Evolutionary conservation across 2,888 invertebrate species (phyloP), one percentile per base, ranked within the genome.

Genomic region (Chirona hameri): DNA sequence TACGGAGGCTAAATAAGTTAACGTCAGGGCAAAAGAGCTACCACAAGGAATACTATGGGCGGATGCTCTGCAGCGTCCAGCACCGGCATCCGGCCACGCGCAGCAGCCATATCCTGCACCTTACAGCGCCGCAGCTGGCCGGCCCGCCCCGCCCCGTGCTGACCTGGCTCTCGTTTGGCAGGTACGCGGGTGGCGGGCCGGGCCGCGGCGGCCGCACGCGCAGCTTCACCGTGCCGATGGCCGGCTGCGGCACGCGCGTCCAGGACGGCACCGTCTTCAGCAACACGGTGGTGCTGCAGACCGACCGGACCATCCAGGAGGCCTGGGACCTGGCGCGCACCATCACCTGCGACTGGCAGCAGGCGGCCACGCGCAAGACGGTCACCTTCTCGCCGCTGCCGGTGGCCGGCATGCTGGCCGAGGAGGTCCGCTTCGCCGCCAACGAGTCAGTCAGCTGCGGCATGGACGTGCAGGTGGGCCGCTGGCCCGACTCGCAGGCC

Each of bases 161-260:
- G 76, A 76, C 76, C 27, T 29, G 76, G 76, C 76, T 39, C 39
- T 76, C 60, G 39, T 39, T 27, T 29, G 60, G 79, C 72, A 69
- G 46, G 60, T 60, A 55, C 81, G 85, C 85, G 55, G 86, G n/a
- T n/a, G n/a, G 86, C 83, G 91, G 90, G 29, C 88, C 91, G 3
- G 92, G 92, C 80, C 90, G 90, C 82, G 91, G 91, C 84, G 89
- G 90, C 84, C 89, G 90, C 0, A 88, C 89, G 29, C 93, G 91
- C 87, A 90, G 89, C 0, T 93, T 93, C 88, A 88, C 89, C 84
- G 91, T 93, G n/a, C 92, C 93, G 21, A 88, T 91, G 85, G 89
- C 91, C 79, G 91, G 90, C 27, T 85, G 85, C 65, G 85, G 85
- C 12, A 83, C 85, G 0, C 55, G 57, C 3, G 83, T 76, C 21